Conservation (phyloP, 2,888 invertebrate genomes). For the Steinernema scapterisci region DNA sequence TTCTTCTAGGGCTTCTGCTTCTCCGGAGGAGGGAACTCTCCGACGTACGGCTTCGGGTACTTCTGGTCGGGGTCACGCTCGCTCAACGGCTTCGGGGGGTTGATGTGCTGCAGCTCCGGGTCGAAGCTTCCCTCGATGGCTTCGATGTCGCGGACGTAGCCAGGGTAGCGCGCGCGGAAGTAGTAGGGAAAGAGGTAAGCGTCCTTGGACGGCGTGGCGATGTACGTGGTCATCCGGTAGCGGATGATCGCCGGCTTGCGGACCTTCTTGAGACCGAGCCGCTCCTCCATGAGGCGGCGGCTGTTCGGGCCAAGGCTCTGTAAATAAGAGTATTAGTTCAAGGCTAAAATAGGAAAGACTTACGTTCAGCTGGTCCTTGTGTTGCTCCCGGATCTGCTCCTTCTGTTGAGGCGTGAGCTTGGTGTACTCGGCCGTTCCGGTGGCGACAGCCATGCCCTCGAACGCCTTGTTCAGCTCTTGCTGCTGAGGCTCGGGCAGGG, state of each 20-base stretch:
- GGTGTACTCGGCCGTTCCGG: too few relatives aligned
- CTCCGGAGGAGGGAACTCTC: not conserved
- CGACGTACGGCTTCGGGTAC: not conserved
- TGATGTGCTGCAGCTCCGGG: not conserved
- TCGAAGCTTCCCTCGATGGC: slow-evolving; percentile 10
- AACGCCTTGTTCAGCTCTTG: too few relatives aligned
- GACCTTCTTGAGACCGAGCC: not conserved
- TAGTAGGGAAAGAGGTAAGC: not conserved
- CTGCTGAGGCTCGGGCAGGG: not conserved
- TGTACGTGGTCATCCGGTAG: not conserved
- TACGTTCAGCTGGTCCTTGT: too few relatives aligned
- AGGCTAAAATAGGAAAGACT: too few relatives aligned
- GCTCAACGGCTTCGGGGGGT: not conserved
- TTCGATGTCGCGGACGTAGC: not conserved
- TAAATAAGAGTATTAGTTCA: not conserved
- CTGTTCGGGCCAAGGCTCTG: not conserved
- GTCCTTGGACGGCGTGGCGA: not conserved
- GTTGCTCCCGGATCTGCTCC: too few relatives aligned
- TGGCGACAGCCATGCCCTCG: too few relatives aligned
- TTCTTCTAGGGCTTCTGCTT: too few relatives aligned
- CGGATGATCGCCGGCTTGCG: not conserved
- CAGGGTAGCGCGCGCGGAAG: not conserved
- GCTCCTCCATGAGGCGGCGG: not conserved
- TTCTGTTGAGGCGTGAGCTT: too few relatives aligned
- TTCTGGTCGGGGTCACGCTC: not conserved